Conservation (phyloP, 2,888 invertebrate species). For the Drosophila acutilabella region DNA sequence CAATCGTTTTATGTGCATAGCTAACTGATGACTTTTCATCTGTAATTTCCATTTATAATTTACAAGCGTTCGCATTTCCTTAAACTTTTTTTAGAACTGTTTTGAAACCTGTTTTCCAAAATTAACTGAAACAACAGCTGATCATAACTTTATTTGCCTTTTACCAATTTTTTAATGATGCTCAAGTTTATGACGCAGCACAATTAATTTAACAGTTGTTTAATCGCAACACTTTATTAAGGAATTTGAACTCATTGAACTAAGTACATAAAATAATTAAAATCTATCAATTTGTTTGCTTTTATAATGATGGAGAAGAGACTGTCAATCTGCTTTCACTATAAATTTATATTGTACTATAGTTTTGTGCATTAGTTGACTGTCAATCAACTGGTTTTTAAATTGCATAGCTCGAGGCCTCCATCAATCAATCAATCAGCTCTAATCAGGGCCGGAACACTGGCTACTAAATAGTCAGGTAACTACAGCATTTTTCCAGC, state of each 20-base stretch:
- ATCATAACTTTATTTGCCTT: not conserved
- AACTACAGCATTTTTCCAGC: slow-evolving; percentile 12
- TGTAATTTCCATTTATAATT: not conserved
- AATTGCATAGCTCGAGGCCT: slow-evolving; percentile 21
- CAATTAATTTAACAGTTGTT: not conserved
- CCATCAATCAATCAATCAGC: slow-evolving; percentile 39
- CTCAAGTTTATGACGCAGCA: not conserved
- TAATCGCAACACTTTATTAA: not conserved
- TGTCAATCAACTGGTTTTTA: slow-evolving; percentile 42
- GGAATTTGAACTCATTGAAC: not conserved
- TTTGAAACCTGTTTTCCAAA: slow-evolving; percentile 1
- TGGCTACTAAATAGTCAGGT: not conserved
- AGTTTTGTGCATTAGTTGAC: slow-evolving; percentile 31
- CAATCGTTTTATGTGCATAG: not conserved
- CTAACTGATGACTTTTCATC: not conserved
- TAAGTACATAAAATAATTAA: not conserved
- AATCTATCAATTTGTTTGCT: not conserved
- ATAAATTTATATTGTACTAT: not conserved
- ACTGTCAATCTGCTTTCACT: not conserved
- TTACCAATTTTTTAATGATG: not conserved
- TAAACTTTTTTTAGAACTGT: not conserved
- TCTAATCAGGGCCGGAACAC: slow-evolving; percentile 30
- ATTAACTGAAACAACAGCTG: not conserved
- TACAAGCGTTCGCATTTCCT: not conserved
- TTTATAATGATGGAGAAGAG: not conserved